Evolutionary conservation across 2,888 invertebrate genomes (phyloP).

Genomic region (Trichopria drosophilae): DNA sequence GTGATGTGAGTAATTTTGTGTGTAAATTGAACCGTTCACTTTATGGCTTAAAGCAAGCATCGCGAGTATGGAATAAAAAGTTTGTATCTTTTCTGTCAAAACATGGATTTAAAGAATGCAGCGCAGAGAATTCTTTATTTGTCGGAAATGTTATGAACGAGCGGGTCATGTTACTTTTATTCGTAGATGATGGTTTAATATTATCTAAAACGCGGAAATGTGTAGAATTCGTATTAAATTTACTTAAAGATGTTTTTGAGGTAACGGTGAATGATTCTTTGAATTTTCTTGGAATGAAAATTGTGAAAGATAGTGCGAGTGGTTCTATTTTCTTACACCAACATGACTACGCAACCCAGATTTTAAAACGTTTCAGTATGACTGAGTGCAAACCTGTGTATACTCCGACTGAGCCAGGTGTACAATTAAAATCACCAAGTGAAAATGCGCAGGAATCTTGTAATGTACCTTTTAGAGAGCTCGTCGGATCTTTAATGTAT

Average conservation of each 20-base stretch:
- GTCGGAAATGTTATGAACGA: conserved; percentile 23
- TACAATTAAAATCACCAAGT: too few species aligned
- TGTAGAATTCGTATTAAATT: too few species aligned
- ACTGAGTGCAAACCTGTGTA: conserved; percentile 23
- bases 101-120: conserved; percentile 37
- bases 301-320: conserved; percentile 6
- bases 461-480: too few species aligned
- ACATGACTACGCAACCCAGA: too few species aligned
- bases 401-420: too few species aligned
- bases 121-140: too few species aligned
- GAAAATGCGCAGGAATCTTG: too few species aligned
- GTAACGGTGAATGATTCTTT: conserved; percentile 6
- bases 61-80: conserved; percentile 46
- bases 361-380: too few species aligned
- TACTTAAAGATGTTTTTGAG: too few species aligned
- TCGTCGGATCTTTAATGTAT: conserved; percentile 31
- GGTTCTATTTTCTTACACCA: too few species aligned
- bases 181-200: conserved; percentile 47
- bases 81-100: conserved; percentile 41
- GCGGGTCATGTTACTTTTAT: conserved; percentile 39
- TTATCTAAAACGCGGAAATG: too few species aligned
- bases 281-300: conserved; percentile 22
- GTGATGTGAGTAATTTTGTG: too few species aligned
- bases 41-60: conserved; percentile 52
- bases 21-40: conserved; percentile 47